Base-by-base conservation (phyloP, 2,113 vertebrate species). In the Myanophis thanlyinensis region DNA sequence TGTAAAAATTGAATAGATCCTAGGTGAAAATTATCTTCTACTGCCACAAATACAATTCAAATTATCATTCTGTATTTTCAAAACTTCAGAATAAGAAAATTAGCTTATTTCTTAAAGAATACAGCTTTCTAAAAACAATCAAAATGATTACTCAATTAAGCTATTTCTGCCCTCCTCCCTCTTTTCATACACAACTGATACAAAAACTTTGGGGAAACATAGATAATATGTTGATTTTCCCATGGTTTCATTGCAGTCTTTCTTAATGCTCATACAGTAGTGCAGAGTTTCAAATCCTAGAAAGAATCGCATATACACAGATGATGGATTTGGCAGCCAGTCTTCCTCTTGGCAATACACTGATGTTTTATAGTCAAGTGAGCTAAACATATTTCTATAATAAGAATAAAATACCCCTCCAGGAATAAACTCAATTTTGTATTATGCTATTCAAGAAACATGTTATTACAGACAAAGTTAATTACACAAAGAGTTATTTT, bases 271-370 rank as follows among this genome's bases (percentile, higher is more conserved):
- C 90, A 91, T 0, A 62, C 47, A 93, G 49, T 51, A 90, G 85
- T 56, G 93, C 86, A 92, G 25, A 48, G 46, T 91, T 91, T 89
- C 49, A 92, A 93, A 94, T 93, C 12, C 87, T 53, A 90, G 51
- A 5, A 94, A 94, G 44, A 94, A 89, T 92, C 25, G 93, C 13
- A 94, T 49, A 92, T 18, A 92, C 47, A 88, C n/a, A 93, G n/a
- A 91, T 84, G 95, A 94, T 93, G 91, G 92, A 88, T 86, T 54
- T 90, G 88, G 62, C 95, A 96, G 92, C 90, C 91, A 80, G 23
- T 92, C 30, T 93, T 88, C 23, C 90, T 91, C 30, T 91, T 95
- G 92, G 59, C 49, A 95, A 22, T 40, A 40, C 86, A 35, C 53
- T 94, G 87, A 94, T 46, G 95, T 49, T 93, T 93, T 85, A 92